Evolutionary conservation across 2,888 invertebrate genomes (phyloP), one percentile per base, ranked within the genome.

Genomic region (Tinea trinotella): DNA sequence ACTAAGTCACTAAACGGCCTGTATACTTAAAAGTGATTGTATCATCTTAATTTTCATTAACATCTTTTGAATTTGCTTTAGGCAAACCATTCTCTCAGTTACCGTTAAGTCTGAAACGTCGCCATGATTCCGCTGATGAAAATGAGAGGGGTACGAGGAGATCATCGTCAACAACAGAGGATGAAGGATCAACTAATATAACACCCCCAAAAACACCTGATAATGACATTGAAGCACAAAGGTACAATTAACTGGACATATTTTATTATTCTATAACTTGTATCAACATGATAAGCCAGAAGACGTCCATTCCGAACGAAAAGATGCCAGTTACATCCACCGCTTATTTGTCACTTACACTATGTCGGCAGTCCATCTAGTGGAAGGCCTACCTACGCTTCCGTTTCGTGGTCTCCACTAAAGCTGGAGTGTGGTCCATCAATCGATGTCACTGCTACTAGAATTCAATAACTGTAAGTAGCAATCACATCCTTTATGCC

Each of bases 151-250:
- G 76, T 58, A 62, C 73, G 22, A 66, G 85, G 59, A 69, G 85
- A 50, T 84, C 84, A 0, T 84, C 85, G 54, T 85, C 85, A 58
- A 83, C 81, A 4, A 85, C 85, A n/a, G 85, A 85, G 57, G 85
- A 85, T 56, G 85, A 85, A 58, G 83, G 83, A 10, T 84, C 85
- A 9, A 76, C 83, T 13, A 85, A 85, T 56, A 84, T 85, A 22
- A 85, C 85, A 56, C 85, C 85, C 63, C 85, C 85, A 62, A 85
- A 83, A 62, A 85, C 85, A 40, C 85, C 85, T n/a, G 85, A 85
- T 46, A 80, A 83, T 58, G 84, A 84, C 56, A 74, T 83, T 13
- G 84, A 85, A 58, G 71, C 76, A 60, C 81, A 83, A 59, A 77
- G 85, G 85, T 84, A 12, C 6, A 30, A n/a, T n/a, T n/a, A 9